Percentiles rank a stretch among this genome's conserved stretches.
Evolutionary conservation across 2,113 vertebrate genomes (phyloP).

Genomic region (Aphelocoma coerulescens): DNA sequence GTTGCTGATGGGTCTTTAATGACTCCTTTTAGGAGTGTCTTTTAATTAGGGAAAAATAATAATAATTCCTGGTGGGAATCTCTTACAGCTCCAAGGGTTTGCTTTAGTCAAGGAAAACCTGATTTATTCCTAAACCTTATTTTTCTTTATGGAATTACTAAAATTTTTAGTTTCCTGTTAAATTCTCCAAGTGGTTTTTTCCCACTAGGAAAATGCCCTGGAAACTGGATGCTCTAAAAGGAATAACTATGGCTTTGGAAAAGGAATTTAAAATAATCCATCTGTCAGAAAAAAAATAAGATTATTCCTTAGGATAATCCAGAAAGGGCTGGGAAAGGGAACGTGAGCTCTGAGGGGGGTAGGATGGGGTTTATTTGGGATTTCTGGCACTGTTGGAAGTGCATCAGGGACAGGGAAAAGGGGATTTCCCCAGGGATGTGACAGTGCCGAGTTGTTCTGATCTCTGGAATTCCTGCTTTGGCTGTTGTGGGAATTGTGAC

Average conservation of each 20-base stretch:
- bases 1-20: fast-evolving
- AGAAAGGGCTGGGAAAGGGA: neutral
- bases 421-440: fast-evolving
- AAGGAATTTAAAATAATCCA: neutral
- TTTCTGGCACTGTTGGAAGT: neutral
- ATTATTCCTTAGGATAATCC: neutral
- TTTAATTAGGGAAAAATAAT: neutral
- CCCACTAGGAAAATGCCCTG: neutral
- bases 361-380: neutral
- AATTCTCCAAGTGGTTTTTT: neutral
- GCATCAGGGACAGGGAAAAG: neutral
- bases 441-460: fast-evolving
- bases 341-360: fast-evolving
- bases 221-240: neutral
- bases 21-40: neutral
- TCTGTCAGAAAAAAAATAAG: neutral
- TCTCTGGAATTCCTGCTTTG: neutral
- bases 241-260: neutral
- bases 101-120: neutral
- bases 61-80: neutral
- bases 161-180: neutral
- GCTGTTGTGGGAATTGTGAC: neutral
- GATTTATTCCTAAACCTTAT: neutral
- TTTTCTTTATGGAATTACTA: neutral
- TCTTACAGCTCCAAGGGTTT: neutral